phyloP scores from a whole-genome alignment of 2,888 invertebrate genomes.

The Thalpophila matura region DNA sequence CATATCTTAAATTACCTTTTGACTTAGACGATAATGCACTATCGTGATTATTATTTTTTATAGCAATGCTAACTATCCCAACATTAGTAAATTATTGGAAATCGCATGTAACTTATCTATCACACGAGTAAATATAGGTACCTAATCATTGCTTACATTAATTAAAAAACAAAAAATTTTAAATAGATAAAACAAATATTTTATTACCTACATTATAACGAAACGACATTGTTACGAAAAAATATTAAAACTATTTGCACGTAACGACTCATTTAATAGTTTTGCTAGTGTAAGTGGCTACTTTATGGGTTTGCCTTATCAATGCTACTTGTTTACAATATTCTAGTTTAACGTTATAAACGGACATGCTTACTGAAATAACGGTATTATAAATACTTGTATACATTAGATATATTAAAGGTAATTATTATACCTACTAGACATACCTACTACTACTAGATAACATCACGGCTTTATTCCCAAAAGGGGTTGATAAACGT shows the following conservation, averaged over 20 bases:
- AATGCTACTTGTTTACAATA: not conserved
- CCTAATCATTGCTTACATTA: no score
- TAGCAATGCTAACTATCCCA: not conserved
- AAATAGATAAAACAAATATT: no score
- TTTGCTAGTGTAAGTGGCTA: not conserved
- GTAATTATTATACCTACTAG: not conserved
- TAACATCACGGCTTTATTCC: no score
- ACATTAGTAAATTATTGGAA: not conserved
- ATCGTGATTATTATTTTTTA: not conserved
- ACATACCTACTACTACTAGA: no score
- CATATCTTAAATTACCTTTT: no score
- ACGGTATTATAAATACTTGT: not conserved
- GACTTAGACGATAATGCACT: not conserved
- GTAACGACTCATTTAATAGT: conserved; percentile 7
- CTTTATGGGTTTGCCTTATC: conserved; percentile 27
- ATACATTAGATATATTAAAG: not conserved
- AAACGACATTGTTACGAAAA: no score
- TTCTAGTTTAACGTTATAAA: not conserved
- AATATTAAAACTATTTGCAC: conserved; percentile 7
- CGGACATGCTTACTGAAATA: not conserved
- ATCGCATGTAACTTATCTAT: not conserved
- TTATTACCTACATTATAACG: not conserved
- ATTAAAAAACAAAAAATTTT: no score
- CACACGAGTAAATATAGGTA: not conserved
- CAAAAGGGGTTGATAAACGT: no score